Percentiles rank a stretch among this genome's conserved stretches.
phyloP scores from a whole-genome alignment of 2,888 invertebrate genomes.

The Melieria omissa region DNA sequence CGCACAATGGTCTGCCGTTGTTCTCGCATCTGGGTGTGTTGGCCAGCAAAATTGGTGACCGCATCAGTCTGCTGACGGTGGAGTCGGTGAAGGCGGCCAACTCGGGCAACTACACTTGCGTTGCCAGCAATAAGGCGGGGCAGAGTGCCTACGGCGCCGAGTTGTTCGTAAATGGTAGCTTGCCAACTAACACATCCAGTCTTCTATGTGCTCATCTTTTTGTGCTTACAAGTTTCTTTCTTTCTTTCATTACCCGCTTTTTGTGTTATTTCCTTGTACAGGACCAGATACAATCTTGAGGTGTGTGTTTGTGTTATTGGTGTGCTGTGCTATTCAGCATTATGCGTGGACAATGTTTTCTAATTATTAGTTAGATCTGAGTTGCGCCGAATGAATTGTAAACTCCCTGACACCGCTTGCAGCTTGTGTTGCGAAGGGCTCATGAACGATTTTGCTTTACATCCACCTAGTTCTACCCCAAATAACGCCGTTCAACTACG shows the following conservation, averaged over 20 bases:
- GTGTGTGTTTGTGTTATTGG: not conserved
- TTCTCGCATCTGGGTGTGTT: conserved; percentile 71
- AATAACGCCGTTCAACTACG: conserved; percentile 81
- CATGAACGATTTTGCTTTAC: too few relatives aligned
- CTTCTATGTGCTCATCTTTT: not conserved
- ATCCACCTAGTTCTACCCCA: conserved; percentile 75
- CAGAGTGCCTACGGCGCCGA: conserved; percentile 71
- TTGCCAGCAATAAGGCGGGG: conserved; percentile 74
- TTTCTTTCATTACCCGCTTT: conserved; percentile 17
- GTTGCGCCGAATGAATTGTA: conserved; percentile 3
- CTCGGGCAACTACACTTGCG: conserved; percentile 77
- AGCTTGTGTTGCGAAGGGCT: too few relatives aligned
- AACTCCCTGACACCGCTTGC: too few relatives aligned
- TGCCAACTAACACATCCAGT: not conserved
- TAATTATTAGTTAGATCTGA: not conserved
- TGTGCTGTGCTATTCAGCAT: conserved; percentile 10
- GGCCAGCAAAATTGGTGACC: conserved; percentile 74
- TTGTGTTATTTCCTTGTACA: conserved; percentile 16
- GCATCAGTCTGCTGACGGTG: conserved; percentile 76
- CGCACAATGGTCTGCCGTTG: conserved; percentile 62
- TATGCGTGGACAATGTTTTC: too few relatives aligned
- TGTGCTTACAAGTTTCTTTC: not conserved
- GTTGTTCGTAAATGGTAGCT: conserved; percentile 74
- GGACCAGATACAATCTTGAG: too few relatives aligned
- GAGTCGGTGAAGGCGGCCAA: conserved; percentile 77